These are phyloP conservation scores for Coelinius sp. DNA, from an alignment of 2,888 invertebrate species.

Conservation along the genomic window DNA sequence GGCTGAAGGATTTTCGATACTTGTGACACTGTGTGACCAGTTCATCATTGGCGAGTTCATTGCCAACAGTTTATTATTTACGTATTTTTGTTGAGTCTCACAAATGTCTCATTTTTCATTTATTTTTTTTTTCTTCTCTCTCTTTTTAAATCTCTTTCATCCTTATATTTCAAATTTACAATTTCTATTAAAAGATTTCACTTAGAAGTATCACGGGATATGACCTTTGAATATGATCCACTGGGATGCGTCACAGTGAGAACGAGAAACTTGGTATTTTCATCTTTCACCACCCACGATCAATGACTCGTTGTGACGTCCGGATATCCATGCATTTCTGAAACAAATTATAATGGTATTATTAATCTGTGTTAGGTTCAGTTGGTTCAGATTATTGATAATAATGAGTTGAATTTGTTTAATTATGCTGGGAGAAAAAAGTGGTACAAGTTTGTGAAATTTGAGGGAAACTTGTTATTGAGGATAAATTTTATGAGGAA, in stretches of 20 bases:
- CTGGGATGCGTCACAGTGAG: not conserved
- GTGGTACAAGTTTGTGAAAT: not conserved
- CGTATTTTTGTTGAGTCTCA: not conserved
- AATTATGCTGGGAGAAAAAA: not conserved
- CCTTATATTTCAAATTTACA: not conserved
- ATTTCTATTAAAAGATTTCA: not conserved
- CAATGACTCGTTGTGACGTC: constrained; percentile 19
- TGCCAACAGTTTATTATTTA: not conserved
- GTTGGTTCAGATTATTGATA: not conserved
- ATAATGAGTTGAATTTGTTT: not conserved
- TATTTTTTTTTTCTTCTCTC: not conserved
- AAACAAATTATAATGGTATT: constrained; percentile 14
- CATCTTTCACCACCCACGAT: constrained; percentile 16
- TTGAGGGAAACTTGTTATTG: not conserved
- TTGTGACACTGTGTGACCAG: not conserved
- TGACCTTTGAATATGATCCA: constrained; percentile 17
- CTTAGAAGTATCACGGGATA: not conserved
- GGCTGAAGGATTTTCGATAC: constrained; percentile 1
- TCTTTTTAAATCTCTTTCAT: not conserved
- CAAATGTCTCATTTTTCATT: not conserved
- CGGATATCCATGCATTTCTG: constrained; percentile 17
- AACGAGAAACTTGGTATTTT: constrained; percentile 5
- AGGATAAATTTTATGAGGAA: not conserved
- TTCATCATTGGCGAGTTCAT: not conserved
- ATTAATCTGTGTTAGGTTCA: constrained; percentile 1